Conservation (phyloP, 1,140 invertebrate genomes). For the Neodiprion pinetum region DNA sequence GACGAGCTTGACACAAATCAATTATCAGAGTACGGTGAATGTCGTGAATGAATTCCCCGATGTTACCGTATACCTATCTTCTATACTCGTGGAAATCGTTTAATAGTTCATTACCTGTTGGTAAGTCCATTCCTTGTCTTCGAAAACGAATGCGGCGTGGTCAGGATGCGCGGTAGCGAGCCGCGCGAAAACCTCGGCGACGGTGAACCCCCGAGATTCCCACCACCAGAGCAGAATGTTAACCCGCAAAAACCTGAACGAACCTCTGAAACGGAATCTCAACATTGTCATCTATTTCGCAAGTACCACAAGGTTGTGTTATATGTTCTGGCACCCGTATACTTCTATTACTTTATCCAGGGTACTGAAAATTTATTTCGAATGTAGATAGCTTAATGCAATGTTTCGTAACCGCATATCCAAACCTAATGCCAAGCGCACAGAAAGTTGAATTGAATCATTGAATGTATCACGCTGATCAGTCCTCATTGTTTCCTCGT, state of each 20-base stretch:
- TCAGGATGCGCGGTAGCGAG: conserved; percentile 66
- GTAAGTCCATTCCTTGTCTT: conserved; percentile 77
- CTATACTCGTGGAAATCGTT: too few relatives aligned
- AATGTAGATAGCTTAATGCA: background rate
- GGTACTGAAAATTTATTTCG: background rate
- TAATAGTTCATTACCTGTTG: conserved; percentile 60
- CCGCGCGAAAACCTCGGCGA: conserved; percentile 68
- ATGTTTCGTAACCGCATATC: background rate
- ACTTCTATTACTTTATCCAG: conserved; percentile 17
- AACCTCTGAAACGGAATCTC: conserved; percentile 52
- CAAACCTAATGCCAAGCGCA: too few relatives aligned
- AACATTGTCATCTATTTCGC: conserved; percentile 1
- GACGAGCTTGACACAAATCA: background rate
- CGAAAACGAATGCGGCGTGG: conserved; percentile 76
- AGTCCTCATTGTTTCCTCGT: too few relatives aligned
- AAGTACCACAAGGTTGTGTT: background rate
- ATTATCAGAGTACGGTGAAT: background rate
- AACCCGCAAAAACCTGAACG: conserved; percentile 57
- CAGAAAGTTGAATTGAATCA: too few relatives aligned
- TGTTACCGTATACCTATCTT: too few relatives aligned
- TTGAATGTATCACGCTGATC: too few relatives aligned
- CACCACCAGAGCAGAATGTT: conserved; percentile 59
- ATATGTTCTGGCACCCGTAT: background rate
- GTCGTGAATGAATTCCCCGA: too few relatives aligned
- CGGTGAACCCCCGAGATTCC: conserved; percentile 64